Evolutionary conservation across 1,140 invertebrate genomes (phyloP), one percentile per base, ranked within the genome.

Genomic region (Notospermus geniculatus): DNA sequence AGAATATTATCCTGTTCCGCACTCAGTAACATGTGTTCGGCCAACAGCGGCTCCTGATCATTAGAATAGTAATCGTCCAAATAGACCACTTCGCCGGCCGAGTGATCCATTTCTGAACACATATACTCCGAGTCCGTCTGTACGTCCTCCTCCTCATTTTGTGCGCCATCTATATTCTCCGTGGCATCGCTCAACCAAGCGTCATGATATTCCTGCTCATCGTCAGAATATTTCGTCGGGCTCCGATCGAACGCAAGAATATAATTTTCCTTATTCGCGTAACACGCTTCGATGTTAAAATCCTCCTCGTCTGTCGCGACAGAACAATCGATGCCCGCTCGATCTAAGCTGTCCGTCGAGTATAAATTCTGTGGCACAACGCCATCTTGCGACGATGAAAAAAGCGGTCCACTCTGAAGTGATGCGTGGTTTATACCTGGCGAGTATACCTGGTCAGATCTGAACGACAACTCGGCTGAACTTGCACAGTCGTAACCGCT

Each of bases 191-290:
- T 50, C 25, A 50, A 19, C 46, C 46, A 50, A 4, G 25, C n/a
- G n/a, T 50, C 46, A 19, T 50, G 19, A n/a, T 50, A 19, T n/a
- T 50, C 46, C 25, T 27, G 19, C 46, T 50, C 46, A n/a, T 50
- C 46, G 46, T 50, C 46, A 19, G 46, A 23, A 23, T 19, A 50
- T 50, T 50, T 50, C n/a, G n/a, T 50, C 46, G 46, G 46, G n/a
- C 46, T 50, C 5, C 46, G 46, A 50, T 50, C 46, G 46, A 50
- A 50, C n/a, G 46, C n/a, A 5, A 50, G n/a, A 9, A 50, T 7
- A n/a, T 50, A 50, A n/a, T 50, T 50, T 27, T 50, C n/a, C 25
- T 50, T 50, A 19, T 50, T 50, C n/a, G 46, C 46, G 46, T 27
- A 50, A n/a, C 46, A 50, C n/a, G 46, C n/a, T 23, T 50, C n/a